These are phyloP conservation scores for Galeopsomyia nigrocyanea DNA, from an alignment of 2,888 invertebrate species.

Conservation along the genomic window DNA sequence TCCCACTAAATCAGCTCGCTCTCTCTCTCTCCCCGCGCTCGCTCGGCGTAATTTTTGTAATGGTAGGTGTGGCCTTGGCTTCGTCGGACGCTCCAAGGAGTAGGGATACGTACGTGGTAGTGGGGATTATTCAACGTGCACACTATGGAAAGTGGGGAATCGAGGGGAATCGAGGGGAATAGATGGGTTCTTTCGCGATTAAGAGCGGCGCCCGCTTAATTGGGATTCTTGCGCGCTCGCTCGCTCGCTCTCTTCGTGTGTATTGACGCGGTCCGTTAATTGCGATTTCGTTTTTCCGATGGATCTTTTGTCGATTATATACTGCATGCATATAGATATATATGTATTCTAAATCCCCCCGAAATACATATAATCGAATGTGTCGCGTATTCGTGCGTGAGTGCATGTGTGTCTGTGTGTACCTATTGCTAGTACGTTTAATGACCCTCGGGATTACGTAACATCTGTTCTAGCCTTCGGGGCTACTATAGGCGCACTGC, in stretches of 20 bases:
- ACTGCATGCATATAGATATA: too few relatives aligned
- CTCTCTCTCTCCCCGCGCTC: too few relatives aligned
- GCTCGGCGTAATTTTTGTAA: constrained; percentile 68
- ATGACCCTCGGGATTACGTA: constrained; percentile 29
- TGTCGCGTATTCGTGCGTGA: too few relatives aligned
- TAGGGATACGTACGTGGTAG: constrained; percentile 56
- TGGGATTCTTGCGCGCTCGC: constrained; percentile 47
- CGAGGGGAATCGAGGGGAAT: constrained; percentile 38
- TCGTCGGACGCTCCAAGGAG: constrained; percentile 47
- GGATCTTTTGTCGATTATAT: constrained; percentile 1
- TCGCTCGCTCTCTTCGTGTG: constrained; percentile 8
- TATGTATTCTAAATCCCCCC: too few relatives aligned
- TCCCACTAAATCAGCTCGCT: constrained; percentile 41
- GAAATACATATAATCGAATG: too few relatives aligned
- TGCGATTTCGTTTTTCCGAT: neutral
- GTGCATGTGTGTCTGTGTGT: too few relatives aligned
- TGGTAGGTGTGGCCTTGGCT: constrained; percentile 68
- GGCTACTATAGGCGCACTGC: constrained; percentile 10
- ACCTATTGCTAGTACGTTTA: neutral
- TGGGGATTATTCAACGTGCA: constrained; percentile 36
- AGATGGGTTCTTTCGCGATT: constrained; percentile 37
- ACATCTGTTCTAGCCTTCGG: constrained; percentile 27
- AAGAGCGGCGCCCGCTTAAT: constrained; percentile 38
- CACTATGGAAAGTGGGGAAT: constrained; percentile 3
- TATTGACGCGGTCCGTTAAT: too few relatives aligned